Base-by-base conservation (phyloP, 2,797 vertebrate genomes). In the Melanotaenia nigrans region DNA sequence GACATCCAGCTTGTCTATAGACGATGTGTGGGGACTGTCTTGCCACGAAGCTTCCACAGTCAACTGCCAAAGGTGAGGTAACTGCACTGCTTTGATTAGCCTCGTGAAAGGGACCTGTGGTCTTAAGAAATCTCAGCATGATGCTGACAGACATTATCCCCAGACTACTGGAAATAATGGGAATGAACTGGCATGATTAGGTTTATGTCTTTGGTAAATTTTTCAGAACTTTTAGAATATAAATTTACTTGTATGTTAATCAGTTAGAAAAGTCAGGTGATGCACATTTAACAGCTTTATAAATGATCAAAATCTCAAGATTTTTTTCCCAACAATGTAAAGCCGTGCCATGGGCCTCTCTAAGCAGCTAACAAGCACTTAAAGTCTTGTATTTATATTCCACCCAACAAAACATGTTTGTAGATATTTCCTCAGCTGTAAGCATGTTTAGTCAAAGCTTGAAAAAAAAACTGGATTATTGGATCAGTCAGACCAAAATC, bases 1-100 rank as follows among this genome's bases (percentile, higher is more conserved):
- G 88, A 75, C 68, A 0, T 94, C 94, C 75, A 89, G 87, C 74
- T 81, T 96, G 81, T 87, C 84, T 53, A 83, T 95, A 18, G 90
- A 92, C 35, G 94, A 96, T 20, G 88, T 95, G 57, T 96, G 95
- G 93, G 94, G 94, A 64, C 89, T 96, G 82, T 95, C 95, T 60
- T 93, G 92, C 90, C 93, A 95, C 1, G 95, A 96, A 83, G 92
- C 94, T 47, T 93, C 95, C 28, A 91, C 95, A 86, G 73, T 82
- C 71, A 96, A 95, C 91, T 90, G 87, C 79, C 92, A 93, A 81
- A 95, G 95, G 95, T 96, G 92, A 95, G 90, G 28, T 65, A 68
- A 60, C 68, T 10, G 53, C 49, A 6, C 24, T 9, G 24, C 49
- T 53, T 71, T 71, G 55, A 68, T 68, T 69, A 51, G 65, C 9